phyloP scores from a whole-genome alignment of 2,888 invertebrate species.

The Metallyticus violacea region DNA sequence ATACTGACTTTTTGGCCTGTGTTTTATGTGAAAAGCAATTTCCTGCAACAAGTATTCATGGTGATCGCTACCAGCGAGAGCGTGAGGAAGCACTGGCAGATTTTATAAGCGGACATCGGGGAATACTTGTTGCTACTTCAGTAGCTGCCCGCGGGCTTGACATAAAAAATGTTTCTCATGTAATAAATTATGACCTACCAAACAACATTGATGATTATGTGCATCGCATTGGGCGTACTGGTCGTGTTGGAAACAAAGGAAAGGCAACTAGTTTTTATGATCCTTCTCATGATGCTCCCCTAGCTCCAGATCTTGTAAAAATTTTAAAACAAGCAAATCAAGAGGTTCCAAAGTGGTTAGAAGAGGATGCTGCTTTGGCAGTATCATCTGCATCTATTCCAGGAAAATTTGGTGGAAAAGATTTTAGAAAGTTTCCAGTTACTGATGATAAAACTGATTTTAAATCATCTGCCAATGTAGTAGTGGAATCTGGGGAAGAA shows the following conservation, averaged over 20 bases:
- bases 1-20: slow-evolving; percentile 86
- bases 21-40: slow-evolving; percentile 73
- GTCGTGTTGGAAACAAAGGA: slow-evolving; percentile 50
- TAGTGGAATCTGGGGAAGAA: background rate
- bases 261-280: slow-evolving; percentile 59
- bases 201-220: slow-evolving; percentile 49
- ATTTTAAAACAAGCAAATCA: slow-evolving; percentile 62
- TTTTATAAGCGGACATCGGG: slow-evolving; percentile 74
- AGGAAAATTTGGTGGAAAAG: slow-evolving; percentile 1
- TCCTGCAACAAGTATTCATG: slow-evolving; percentile 70
- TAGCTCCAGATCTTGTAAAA: slow-evolving; percentile 65
- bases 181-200: slow-evolving; percentile 52
- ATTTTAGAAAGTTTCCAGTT: background rate
- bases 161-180: slow-evolving; percentile 71
- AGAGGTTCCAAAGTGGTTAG: background rate
- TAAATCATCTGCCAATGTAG: background rate
- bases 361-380: background rate
- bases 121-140: slow-evolving; percentile 89
- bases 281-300: slow-evolving; percentile 52
- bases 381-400: background rate
- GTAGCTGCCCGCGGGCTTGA: slow-evolving; percentile 95
- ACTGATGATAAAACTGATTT: background rate
- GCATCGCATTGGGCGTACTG: slow-evolving; percentile 53
- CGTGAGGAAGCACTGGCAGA: slow-evolving; percentile 70
- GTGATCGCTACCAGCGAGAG: slow-evolving; percentile 68